These are phyloP conservation scores for Acanthococcus lagerstroemiae DNA, from an alignment of 2,888 invertebrate genomes.

Conservation along the genomic window DNA sequence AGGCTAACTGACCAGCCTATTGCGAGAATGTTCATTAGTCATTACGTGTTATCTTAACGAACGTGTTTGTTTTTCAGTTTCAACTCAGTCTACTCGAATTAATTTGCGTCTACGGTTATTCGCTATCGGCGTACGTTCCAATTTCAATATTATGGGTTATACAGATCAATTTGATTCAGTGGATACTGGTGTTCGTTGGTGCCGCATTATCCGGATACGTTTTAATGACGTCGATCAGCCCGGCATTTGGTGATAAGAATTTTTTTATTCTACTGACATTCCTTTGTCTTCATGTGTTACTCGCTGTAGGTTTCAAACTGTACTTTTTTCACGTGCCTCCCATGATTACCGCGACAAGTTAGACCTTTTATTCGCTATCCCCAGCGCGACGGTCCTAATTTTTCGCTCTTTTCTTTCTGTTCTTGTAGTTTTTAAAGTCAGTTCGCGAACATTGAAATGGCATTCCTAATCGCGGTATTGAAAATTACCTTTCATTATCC, in stretches of 20 bases:
- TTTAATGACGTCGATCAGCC: slow-evolving; percentile 68
- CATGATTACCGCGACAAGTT: too few species aligned
- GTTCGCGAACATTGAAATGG: too few species aligned
- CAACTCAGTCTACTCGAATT: slow-evolving; percentile 57
- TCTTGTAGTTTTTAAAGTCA: too few species aligned
- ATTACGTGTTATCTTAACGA: background rate
- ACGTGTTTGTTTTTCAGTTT: slow-evolving; percentile 26
- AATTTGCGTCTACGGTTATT: slow-evolving; percentile 91
- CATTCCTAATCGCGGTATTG: too few species aligned
- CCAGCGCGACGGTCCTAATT: too few species aligned
- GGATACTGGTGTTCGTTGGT: slow-evolving; percentile 72
- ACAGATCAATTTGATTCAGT: slow-evolving; percentile 69
- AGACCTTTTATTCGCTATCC: too few species aligned
- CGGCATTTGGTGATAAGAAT: slow-evolving; percentile 57
- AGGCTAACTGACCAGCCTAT: background rate
- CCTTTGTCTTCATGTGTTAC: slow-evolving; percentile 62
- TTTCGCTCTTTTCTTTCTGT: too few species aligned
- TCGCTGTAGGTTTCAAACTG: slow-evolving; percentile 79
- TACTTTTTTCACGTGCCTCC: slow-evolving; percentile 52
- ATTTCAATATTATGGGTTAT: slow-evolving; percentile 88
- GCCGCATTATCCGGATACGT: slow-evolving; percentile 77
- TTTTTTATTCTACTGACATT: slow-evolving; percentile 56
- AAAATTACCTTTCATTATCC: too few species aligned
- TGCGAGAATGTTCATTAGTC: background rate
- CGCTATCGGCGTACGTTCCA: slow-evolving; percentile 85